Evolutionary conservation across 1,140 invertebrate genomes (phyloP), one percentile per base, ranked within the genome.

Genomic region (Hormaphis cornu): DNA sequence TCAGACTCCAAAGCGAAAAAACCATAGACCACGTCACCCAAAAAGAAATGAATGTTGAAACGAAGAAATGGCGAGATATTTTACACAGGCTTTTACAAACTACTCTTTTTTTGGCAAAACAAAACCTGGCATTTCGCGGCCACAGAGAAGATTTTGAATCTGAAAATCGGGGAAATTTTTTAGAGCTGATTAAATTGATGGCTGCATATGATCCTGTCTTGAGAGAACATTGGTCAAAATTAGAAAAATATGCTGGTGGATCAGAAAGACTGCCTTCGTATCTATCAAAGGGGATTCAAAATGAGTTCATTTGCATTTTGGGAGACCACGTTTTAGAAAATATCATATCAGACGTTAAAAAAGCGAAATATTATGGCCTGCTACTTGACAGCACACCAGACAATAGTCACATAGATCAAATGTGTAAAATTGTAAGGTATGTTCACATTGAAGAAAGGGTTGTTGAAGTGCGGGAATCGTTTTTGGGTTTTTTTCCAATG

Each of bases 321-420:
- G 52, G 10, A 5, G 28, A 54, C 16, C n/a, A 30, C 16, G 52
- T 54, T 30, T 16, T 16, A 35, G 16, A 35, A 54, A 54, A 54
- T 26, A 28, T 54, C 20, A 35, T 54, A 14, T 16, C n/a, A 20
- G 52, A 54, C 24, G 28, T 54, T 26, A 22, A 46, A 46, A 46
- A 9, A 46, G 18, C n/a, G 18, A n/a, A 46, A 22, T 46, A 46
- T 46, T 46, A 54, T 35, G 9, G 16, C 40, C 70, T 77, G 37
- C 76, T 75, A 50, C 71, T 79, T 18, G 77, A 78, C 72, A 77
- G 74, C 5, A 78, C 75, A 18, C 75, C 76, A 28, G 76, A 79
- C 72, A 71, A 77, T 63, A 69, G 74, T 16, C 73, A 76, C 48
- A 72, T 74, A 0, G 77, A 79, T 71, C 75, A 79, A 70, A 70